These are phyloP conservation scores for Drosophila nigritarsus DNA, from an alignment of 2,888 invertebrate genomes.

Conservation along the genomic window DNA sequence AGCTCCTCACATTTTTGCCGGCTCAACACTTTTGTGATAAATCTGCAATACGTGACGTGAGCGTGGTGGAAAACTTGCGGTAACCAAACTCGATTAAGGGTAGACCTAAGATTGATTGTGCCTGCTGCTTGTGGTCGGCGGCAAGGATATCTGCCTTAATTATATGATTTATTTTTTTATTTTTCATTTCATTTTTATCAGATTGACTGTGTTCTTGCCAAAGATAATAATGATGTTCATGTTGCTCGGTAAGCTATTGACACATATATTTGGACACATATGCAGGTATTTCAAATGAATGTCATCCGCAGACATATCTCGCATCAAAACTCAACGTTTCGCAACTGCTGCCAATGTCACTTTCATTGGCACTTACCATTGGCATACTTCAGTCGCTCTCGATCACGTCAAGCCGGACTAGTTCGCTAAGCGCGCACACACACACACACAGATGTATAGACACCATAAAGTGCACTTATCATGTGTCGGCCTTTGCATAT, in stretches of 20 bases:
- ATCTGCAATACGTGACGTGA: conserved; percentile 32
- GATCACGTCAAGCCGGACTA: conserved; percentile 55
- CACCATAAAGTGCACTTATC: conserved; percentile 62
- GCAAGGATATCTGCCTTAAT: conserved; percentile 56
- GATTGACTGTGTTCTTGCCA: conserved; percentile 26
- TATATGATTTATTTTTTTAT: conserved; percentile 22
- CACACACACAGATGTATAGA: conserved; percentile 16
- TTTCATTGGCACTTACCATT: conserved; percentile 25
- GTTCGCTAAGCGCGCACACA: conserved; percentile 44
- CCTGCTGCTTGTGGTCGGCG: conserved; percentile 42
- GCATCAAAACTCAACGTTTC: conserved; percentile 6
- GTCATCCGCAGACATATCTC: conserved; percentile 60
- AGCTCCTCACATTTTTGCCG: conserved; percentile 22
- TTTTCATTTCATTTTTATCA: conserved; percentile 4
- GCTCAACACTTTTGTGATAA: conserved; percentile 48
- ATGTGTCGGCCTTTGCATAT: conserved; percentile 42
- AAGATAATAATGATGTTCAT: conserved; percentile 49
- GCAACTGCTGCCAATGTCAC: conserved; percentile 23
- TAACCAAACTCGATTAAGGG: conserved; percentile 31
- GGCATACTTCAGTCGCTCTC: conserved; percentile 55
- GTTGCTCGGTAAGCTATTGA: conserved; percentile 39
- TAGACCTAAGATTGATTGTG: conserved; percentile 69
- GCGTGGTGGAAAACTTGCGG: background rate
- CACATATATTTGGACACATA: background rate
- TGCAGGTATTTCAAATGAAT: conserved; percentile 59